A percentile compares a stretch with the other conserved stretches of the same genome.
Evolutionary conservation across 2,888 invertebrate species (phyloP).

Genomic region (Schrankia costaestrigalis): DNA sequence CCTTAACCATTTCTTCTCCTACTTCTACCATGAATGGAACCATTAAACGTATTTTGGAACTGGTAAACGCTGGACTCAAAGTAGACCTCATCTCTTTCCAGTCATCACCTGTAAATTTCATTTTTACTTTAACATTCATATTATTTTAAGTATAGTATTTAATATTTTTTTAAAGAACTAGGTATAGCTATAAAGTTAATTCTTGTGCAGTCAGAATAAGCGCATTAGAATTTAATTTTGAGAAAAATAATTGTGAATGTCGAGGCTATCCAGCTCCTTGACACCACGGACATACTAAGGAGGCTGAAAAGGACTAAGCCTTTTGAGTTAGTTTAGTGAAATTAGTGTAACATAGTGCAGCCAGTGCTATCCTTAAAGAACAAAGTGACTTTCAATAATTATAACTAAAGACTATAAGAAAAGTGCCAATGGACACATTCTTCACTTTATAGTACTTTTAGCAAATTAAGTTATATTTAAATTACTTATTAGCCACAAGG

Average conservation of each 20-base stretch:
- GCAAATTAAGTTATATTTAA: too few relatives aligned
- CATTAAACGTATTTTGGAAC: slow-evolving; percentile 69
- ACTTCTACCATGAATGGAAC: slow-evolving; percentile 60
- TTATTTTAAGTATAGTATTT: slow-evolving; percentile 14
- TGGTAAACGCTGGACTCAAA: slow-evolving; percentile 70
- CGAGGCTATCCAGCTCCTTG: not conserved
- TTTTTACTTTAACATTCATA: not conserved
- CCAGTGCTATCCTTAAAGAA: too few relatives aligned
- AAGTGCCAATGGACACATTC: not conserved
- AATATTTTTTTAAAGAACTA: not conserved
- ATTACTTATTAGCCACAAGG: too few relatives aligned
- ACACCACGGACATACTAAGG: not conserved
- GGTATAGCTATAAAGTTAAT: not conserved
- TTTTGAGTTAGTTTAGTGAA: too few relatives aligned
- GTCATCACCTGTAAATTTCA: slow-evolving; percentile 38
- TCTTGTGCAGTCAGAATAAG: too few relatives aligned
- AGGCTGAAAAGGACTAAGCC: too few relatives aligned
- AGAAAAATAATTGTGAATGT: too few relatives aligned
- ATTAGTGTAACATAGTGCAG: too few relatives aligned
- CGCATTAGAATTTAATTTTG: too few relatives aligned
- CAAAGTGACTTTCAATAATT: too few relatives aligned
- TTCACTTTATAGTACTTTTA: too few relatives aligned
- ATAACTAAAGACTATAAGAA: not conserved
- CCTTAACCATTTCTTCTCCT: slow-evolving; percentile 49
- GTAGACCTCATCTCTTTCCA: slow-evolving; percentile 62